Conservation (phyloP, 1,140 invertebrate species). For the Sycophila sp. region DNA sequence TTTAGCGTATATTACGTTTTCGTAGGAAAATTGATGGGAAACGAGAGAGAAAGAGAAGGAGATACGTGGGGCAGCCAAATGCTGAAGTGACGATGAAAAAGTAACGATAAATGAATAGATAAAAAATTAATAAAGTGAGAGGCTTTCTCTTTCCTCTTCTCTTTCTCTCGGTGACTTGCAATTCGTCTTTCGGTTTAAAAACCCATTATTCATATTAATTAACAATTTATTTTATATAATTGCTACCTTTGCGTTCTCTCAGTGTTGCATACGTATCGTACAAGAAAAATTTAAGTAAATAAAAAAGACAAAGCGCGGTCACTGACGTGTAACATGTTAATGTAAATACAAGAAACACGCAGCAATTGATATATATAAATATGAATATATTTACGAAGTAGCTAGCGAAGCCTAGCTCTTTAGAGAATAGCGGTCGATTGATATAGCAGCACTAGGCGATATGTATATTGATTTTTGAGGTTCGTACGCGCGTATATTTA, state of each 20-base stretch:
- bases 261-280: constrained; percentile 42
- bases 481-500: constrained; percentile 22
- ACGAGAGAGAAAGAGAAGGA: not conserved
- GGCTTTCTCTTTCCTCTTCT: not conserved
- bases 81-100: not conserved
- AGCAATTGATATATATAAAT: constrained; percentile 37
- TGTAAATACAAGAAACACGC: constrained; percentile 50
- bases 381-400: constrained; percentile 33
- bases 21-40: constrained; percentile 15
- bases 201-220: constrained; percentile 26
- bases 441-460: constrained; percentile 35
- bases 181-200: constrained; percentile 31
- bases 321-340: constrained; percentile 44
- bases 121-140: not conserved
- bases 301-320: constrained; percentile 34
- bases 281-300: constrained; percentile 35
- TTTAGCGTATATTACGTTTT: constrained; percentile 2
- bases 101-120: not conserved
- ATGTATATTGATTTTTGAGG: constrained; percentile 39
- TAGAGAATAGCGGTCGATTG: constrained; percentile 35
- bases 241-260: constrained; percentile 36
- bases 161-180: constrained; percentile 18
- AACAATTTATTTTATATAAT: constrained; percentile 29
- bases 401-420: constrained; percentile 37
- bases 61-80: not conserved